Evolutionary conservation across 2,888 invertebrate genomes (phyloP).

Genomic region (Agrotis puta): DNA sequence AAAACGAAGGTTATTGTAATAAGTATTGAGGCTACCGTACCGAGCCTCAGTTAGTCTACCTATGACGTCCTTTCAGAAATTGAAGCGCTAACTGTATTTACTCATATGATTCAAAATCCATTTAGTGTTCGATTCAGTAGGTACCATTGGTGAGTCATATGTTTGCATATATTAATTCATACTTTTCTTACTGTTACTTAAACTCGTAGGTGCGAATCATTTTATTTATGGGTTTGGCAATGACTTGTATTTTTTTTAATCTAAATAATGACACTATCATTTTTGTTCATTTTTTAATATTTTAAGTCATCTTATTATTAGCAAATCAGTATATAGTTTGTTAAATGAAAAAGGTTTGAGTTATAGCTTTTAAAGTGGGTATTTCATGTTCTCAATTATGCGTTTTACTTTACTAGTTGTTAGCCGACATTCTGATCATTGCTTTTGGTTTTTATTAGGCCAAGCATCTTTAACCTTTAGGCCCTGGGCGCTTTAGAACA

Average conservation of each 20-base stretch:
- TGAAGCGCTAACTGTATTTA: not conserved
- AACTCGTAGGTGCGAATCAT: conserved; percentile 5
- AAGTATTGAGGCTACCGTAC: not conserved
- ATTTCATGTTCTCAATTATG: too few species aligned
- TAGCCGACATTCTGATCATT: too few species aligned
- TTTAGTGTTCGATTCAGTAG: not conserved
- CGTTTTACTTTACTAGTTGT: too few species aligned
- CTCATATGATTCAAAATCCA: not conserved
- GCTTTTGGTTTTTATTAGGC: too few species aligned
- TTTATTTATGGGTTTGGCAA: not conserved
- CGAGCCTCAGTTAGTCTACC: not conserved
- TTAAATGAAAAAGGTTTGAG: not conserved
- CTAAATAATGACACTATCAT: not conserved
- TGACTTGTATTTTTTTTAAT: conserved; percentile 10
- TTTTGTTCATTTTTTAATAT: not conserved
- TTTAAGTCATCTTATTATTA: not conserved
- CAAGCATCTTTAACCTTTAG: too few species aligned
- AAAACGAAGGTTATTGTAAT: not conserved
- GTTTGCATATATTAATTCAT: not conserved
- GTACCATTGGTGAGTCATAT: not conserved
- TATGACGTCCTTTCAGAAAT: not conserved
- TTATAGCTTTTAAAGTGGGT: too few species aligned
- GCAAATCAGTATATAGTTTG: not conserved
- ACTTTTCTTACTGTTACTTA: not conserved
- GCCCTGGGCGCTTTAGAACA: too few species aligned